These are phyloP conservation scores for Phyllotreta cruciferae DNA, from an alignment of 2,888 invertebrate species.

Conservation along the genomic window DNA sequence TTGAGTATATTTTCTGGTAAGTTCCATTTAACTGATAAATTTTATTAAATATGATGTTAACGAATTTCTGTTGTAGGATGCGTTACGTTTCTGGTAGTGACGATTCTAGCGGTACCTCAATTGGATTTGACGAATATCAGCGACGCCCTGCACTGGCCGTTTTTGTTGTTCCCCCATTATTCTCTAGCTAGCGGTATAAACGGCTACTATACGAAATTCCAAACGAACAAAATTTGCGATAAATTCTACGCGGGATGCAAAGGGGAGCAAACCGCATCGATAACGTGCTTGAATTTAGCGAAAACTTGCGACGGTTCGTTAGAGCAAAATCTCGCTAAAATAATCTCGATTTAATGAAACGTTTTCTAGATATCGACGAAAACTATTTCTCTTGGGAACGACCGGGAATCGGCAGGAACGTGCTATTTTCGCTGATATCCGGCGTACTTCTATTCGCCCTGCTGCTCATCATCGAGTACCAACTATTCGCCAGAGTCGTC, in stretches of 20 bases:
- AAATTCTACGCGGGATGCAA: background rate
- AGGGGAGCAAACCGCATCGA: no score
- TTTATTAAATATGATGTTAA: no score
- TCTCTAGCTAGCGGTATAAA: slow-evolving; percentile 63
- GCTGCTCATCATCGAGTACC: slow-evolving; percentile 71
- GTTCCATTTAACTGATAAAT: no score
- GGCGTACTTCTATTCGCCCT: slow-evolving; percentile 67
- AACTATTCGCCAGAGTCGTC: slow-evolving; percentile 62
- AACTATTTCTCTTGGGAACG: slow-evolving; percentile 69
- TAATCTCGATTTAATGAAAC: no score
- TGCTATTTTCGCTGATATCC: slow-evolving; percentile 66
- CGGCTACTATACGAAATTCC: slow-evolving; percentile 51
- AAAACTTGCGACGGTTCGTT: no score
- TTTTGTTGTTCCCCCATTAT: slow-evolving; percentile 77
- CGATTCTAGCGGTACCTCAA: slow-evolving; percentile 68
- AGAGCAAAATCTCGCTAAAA: no score
- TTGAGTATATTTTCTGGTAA: slow-evolving; percentile 77
- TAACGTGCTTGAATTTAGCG: no score
- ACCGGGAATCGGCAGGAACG: slow-evolving; percentile 75
- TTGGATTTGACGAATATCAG: slow-evolving; percentile 68
- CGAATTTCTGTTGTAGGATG: no score
- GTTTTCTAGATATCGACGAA: slow-evolving; percentile 46
- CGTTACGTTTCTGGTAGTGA: slow-evolving; percentile 74
- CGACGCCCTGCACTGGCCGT: slow-evolving; percentile 68
- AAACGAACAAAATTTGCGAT: slow-evolving; percentile 45